Base-by-base conservation (phyloP, 2,113 vertebrate genomes). In the Cynocephalus volans region DNA sequence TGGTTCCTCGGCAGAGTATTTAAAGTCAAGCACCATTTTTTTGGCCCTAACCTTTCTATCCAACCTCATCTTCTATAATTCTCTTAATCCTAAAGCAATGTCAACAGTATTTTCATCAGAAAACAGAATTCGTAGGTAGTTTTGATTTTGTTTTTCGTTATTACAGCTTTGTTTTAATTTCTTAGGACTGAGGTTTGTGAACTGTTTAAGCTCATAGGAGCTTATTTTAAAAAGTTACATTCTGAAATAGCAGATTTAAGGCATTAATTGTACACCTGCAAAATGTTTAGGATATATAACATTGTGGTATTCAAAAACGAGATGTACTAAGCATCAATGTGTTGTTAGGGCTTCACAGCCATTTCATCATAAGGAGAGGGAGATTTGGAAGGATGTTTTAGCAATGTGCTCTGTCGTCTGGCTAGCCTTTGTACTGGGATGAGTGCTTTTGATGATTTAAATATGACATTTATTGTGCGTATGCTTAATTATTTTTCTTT, bases 1-100 rank as follows among this genome's bases (percentile, higher is more conserved):
- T 76, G 26, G 23, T 60, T 48, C 18, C 3, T 79, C 41, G 5
- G 11, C 64, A 73, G 60, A 73, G 18, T 15, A 31, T 73, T 93
- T 85, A 89, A 88, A 56, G 31, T 79, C n/a, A 95, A 92, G 13
- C 33, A 97, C 23, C 18, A 75, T 75, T 79, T 90, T 73, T 48
- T 52, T 52, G 33, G 2, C 17, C 56, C 15, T 85, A 64, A 76
- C 8, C 15, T 86, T 90, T 17, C n/a, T 62, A 85, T 64, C 8
- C 15, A 73, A 31, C n/a, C 36, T 72, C 56, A 79, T 85, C 52
- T 75, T 26, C 15, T 70, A 41, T 41, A 80, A 65, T 84, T 0
- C 28, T 15, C 7, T 23, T 8, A 64, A 79, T 65, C 41, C 15
- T 65, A 89, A 92, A 54, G 23, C 26, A 41, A 45, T 48, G 31